A percentile compares a stretch with the other conserved stretches of the same genome.
Evolutionary conservation across 1,140 invertebrate genomes (phyloP).

Genomic region (Branchinecta lynchi): DNA sequence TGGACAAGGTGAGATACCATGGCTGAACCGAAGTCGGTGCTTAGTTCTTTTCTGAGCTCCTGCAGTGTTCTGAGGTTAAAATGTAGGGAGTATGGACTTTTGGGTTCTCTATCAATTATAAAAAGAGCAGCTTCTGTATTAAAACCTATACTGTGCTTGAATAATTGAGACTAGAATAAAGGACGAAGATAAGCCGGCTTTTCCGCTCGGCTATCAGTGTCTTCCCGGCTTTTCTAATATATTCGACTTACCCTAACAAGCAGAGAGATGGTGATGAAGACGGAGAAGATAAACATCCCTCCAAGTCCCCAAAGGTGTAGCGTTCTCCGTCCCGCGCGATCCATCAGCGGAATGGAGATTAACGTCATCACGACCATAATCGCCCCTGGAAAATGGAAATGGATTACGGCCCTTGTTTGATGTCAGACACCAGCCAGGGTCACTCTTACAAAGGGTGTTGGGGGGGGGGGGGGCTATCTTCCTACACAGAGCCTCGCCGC

Average conservation of each 20-base stretch:
- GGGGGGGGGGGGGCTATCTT: too few species aligned
- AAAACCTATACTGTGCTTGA: background rate
- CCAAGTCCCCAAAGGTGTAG: conserved; percentile 87
- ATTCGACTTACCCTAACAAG: conserved; percentile 60
- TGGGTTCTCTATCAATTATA: too few species aligned
- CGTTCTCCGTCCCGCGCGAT: conserved; percentile 77
- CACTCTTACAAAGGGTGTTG: too few species aligned
- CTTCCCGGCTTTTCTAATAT: background rate
- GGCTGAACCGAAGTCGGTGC: too few species aligned
- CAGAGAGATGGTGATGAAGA: conserved; percentile 91
- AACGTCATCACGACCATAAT: conserved; percentile 96
- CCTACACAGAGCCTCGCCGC: too few species aligned
- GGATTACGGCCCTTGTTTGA: too few species aligned
- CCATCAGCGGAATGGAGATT: conserved; percentile 90
- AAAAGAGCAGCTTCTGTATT: background rate
- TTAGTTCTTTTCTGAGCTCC: too few species aligned
- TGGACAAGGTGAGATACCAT: too few species aligned
- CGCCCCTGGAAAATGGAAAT: conserved; percentile 44
- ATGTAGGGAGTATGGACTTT: too few species aligned
- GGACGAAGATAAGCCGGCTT: background rate
- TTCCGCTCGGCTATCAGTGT: background rate
- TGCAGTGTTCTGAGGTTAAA: too few species aligned
- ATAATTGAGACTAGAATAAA: too few species aligned
- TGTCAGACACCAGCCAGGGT: too few species aligned
- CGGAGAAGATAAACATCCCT: conserved; percentile 94